These are phyloP conservation scores for Drosophila arawakana DNA, from an alignment of 1,140 invertebrate species.

Conservation along the genomic window DNA sequence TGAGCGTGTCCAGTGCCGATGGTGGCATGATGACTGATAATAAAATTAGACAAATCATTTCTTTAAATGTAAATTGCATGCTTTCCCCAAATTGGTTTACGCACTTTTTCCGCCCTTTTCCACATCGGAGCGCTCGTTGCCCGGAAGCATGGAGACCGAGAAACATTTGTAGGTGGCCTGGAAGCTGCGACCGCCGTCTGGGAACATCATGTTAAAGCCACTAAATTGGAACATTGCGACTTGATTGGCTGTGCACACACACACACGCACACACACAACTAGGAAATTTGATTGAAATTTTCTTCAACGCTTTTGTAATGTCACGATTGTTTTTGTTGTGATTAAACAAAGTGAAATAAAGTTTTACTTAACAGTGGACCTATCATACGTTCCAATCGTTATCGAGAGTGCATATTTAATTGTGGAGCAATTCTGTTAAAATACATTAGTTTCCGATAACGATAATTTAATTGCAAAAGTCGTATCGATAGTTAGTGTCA, in stretches of 20 bases:
- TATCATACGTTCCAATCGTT: conserved; percentile 7
- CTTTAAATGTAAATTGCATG: background rate
- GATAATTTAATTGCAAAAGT: background rate
- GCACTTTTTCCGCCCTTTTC: conserved; percentile 98
- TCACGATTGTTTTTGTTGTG: conserved; percentile 52
- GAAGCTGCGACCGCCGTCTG: conserved; percentile 91
- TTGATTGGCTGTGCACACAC: conserved; percentile 3
- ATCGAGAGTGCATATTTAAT: background rate
- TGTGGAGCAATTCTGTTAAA: background rate
- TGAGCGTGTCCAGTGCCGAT: conserved; percentile 96
- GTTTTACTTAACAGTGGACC: conserved; percentile 6
- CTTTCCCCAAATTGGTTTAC: conserved; percentile 41
- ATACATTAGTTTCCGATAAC: background rate
- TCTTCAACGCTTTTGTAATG: conserved; percentile 38
- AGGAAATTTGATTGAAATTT: conserved; percentile 15
- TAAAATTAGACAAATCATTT: conserved; percentile 1
- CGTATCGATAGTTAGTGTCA: conserved; percentile 17
- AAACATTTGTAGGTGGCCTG: conserved; percentile 94
- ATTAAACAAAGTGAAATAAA: conserved; percentile 34
- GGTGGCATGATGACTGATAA: conserved; percentile 98
- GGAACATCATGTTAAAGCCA: conserved; percentile 91
- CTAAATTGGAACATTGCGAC: conserved; percentile 76
- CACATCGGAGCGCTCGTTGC: conserved; percentile 97
- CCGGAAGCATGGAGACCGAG: conserved; percentile 98
- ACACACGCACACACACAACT: conserved; percentile 4